Conservation (phyloP, 2,113 vertebrate genomes). For the Cyanoderma ruficeps region DNA sequence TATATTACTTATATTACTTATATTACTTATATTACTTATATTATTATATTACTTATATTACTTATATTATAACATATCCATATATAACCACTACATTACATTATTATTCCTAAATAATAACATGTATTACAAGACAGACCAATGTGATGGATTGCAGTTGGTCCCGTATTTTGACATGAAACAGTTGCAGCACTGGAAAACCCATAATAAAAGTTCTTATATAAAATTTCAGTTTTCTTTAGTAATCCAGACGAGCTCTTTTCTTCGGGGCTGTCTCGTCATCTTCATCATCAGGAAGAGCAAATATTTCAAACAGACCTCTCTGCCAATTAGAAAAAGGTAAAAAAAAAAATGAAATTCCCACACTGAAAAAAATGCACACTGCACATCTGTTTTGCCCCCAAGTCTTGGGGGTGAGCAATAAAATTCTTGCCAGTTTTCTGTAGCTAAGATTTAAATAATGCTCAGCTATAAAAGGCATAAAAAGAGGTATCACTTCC, state of each 20-base stretch:
- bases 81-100: background rate
- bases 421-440: background rate
- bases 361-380: background rate
- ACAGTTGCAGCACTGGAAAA: conserved; percentile 78
- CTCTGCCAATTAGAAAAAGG: conserved; percentile 70
- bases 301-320: conserved; percentile 88
- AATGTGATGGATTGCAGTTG: conserved; percentile 57
- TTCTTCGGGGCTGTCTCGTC: conserved; percentile 87
- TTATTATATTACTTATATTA: background rate
- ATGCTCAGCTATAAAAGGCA: background rate
- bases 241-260: conserved; percentile 87
- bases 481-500: background rate
- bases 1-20: too few relatives aligned
- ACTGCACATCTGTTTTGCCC: accelerated
- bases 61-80: background rate
- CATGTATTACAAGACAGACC: conserved; percentile 62
- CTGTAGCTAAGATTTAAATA: background rate
- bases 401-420: background rate
- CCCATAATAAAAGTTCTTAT: conserved; percentile 47
- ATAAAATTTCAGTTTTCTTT: conserved; percentile 62
- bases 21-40: background rate
- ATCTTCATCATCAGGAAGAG: conserved; percentile 91
- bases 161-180: conserved; percentile 27
- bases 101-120: background rate
- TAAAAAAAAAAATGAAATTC: background rate